These are phyloP conservation scores for Cabera pusaria DNA, from an alignment of 2,888 invertebrate genomes.

Conservation along the genomic window DNA sequence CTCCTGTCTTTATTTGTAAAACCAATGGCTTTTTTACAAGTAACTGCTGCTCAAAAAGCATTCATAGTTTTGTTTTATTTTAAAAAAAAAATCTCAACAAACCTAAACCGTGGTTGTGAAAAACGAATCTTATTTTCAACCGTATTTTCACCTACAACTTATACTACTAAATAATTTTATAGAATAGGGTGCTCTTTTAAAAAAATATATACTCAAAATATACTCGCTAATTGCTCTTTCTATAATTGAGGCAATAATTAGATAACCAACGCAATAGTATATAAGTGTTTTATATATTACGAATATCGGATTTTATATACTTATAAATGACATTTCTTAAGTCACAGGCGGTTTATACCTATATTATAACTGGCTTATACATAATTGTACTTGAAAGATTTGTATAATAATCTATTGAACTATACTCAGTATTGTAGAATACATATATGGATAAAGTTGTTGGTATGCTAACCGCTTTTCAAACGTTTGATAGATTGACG, in stretches of 20 bases:
- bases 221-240: slow-evolving; percentile 48
- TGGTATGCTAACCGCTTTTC: slow-evolving; percentile 22
- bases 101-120: slow-evolving; percentile 43
- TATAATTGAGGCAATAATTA: slow-evolving; percentile 68
- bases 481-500: slow-evolving; percentile 17
- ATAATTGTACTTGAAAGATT: slow-evolving; percentile 43
- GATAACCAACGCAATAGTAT: slow-evolving; percentile 50
- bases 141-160: slow-evolving; percentile 38
- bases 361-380: slow-evolving; percentile 48
- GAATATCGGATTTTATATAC: slow-evolving; percentile 56
- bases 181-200: slow-evolving; percentile 49
- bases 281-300: slow-evolving; percentile 48
- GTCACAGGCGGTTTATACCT: slow-evolving; percentile 43
- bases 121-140: slow-evolving; percentile 39
- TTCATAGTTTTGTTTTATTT: no score
- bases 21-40: not conserved
- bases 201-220: slow-evolving; percentile 42
- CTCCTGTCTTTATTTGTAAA: slow-evolving; percentile 2
- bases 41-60: slow-evolving; percentile 1
- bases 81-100: slow-evolving; percentile 22
- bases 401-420: slow-evolving; percentile 35
- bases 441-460: slow-evolving; percentile 26
- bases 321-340: slow-evolving; percentile 38
- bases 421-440: slow-evolving; percentile 51
- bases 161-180: slow-evolving; percentile 34